Conservation (phyloP, 35 echinoderm and acorn worm genomes). For the Chiridota heheva region DNA sequence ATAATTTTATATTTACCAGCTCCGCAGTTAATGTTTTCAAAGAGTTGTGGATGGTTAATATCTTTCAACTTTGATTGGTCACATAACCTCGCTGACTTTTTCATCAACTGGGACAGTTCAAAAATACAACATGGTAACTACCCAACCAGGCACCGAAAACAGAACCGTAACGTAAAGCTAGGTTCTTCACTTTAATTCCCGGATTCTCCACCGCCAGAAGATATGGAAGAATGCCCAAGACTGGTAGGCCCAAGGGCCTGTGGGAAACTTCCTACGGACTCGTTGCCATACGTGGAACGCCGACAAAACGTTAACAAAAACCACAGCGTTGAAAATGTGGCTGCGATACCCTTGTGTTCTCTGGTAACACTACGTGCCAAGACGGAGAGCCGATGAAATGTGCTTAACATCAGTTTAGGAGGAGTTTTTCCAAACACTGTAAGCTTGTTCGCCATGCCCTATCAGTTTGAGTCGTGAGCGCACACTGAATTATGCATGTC, state of each 20-base stretch:
- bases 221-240: constrained; percentile 35
- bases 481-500: too few species aligned
- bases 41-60: neutral
- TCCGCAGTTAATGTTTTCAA: constrained; percentile 27
- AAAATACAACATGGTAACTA: constrained; percentile 10
- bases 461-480: too few species aligned
- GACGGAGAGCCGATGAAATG: too few species aligned
- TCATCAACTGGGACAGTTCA: constrained; percentile 10
- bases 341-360: too few species aligned
- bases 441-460: too few species aligned
- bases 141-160: constrained; percentile 14
- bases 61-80: neutral
- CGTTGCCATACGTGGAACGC: too few species aligned
- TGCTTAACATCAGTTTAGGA: too few species aligned
- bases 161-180: constrained; percentile 6
- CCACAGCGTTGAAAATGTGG: too few species aligned
- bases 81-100: constrained; percentile 2
- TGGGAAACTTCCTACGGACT: neutral
- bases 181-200: constrained; percentile 16
- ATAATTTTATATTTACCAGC: too few species aligned
- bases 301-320: too few species aligned
- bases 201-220: constrained; percentile 35
- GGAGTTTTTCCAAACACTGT: too few species aligned
- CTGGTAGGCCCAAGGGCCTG: constrained; percentile 37
- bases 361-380: too few species aligned